Percentiles rank a stretch among this genome's conserved stretches.
These are phyloP conservation scores for Sitophilus oryzae DNA, from an alignment of 1,140 invertebrate genomes.

Conservation along the genomic window DNA sequence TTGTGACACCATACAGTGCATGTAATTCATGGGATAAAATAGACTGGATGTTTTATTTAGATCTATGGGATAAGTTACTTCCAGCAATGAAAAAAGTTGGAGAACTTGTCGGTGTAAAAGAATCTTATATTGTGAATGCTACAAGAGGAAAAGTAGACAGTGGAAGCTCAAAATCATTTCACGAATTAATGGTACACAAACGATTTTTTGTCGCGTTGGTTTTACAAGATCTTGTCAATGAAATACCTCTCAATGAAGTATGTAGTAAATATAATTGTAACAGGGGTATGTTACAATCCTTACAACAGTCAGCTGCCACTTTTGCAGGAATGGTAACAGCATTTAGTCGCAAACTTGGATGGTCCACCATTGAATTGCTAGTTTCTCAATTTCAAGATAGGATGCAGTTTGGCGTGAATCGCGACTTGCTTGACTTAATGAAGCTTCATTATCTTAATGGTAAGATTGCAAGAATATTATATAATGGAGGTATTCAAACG, in stretches of 20 bases:
- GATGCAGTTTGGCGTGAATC: conserved; percentile 88
- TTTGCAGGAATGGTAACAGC: conserved; percentile 73
- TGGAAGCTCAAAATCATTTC: conserved; percentile 28
- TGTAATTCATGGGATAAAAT: conserved; percentile 70
- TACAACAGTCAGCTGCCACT: conserved; percentile 92
- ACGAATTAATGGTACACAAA: conserved; percentile 47
- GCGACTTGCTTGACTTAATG: conserved; percentile 89
- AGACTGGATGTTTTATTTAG: conserved; percentile 84
- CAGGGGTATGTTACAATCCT: conserved; percentile 81
- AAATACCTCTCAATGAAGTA: conserved; percentile 74
- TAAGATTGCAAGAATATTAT: conserved; percentile 76
- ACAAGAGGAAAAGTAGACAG: conserved; percentile 55
- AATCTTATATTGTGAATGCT: conserved; percentile 77
- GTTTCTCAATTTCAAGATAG: conserved; percentile 90
- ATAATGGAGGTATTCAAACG: conserved; percentile 74
- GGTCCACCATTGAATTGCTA: conserved; percentile 84
- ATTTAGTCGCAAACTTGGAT: conserved; percentile 75
- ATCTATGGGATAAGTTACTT: conserved; percentile 78
- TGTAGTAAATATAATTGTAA: conserved; percentile 78
- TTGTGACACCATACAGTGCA: conserved; percentile 82
- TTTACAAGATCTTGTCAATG: conserved; percentile 88
- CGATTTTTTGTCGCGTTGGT: conserved; percentile 90
- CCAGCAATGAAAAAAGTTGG: conserved; percentile 78
- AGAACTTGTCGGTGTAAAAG: conserved; percentile 84
- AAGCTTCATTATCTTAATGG: conserved; percentile 79